phyloP scores from a whole-genome alignment of 2,888 invertebrate species.

The Lasioglossum leucozonium region DNA sequence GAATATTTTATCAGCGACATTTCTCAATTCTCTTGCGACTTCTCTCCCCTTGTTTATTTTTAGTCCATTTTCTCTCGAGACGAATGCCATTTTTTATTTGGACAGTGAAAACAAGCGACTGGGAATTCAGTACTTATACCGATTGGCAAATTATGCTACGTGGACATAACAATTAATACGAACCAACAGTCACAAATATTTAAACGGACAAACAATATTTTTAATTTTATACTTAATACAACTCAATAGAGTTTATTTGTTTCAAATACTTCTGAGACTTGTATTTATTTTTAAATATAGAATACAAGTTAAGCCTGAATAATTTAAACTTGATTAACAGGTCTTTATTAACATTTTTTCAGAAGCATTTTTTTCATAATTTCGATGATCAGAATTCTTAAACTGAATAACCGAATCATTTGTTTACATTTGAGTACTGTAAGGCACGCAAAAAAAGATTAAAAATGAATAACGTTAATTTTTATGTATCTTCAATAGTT shows the following conservation, averaged over 20 bases:
- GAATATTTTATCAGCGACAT: slow-evolving; percentile 52
- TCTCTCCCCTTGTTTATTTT: background rate
- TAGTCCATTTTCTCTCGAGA: slow-evolving; percentile 14
- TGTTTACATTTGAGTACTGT: background rate
- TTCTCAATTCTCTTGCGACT: slow-evolving; percentile 5
- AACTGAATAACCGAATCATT: background rate
- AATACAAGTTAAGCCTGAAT: background rate
- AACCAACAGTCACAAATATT: background rate
- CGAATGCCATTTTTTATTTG: background rate
- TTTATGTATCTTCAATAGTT: background rate
- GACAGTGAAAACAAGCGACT: background rate
- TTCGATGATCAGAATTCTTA: background rate
- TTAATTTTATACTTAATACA: background rate
- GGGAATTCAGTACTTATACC: background rate
- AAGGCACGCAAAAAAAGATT: background rate
- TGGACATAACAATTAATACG: background rate
- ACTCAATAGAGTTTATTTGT: background rate
- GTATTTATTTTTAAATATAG: background rate
- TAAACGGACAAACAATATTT: background rate
- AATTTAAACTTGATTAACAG: background rate
- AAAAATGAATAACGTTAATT: background rate
- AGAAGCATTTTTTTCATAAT: background rate
- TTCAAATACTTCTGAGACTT: background rate
- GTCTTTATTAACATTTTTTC: background rate
- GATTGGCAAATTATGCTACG: background rate